These are phyloP conservation scores for Polypterus senegalus DNA, from an alignment of 2,113 vertebrate genomes.

Conservation along the genomic window DNA sequence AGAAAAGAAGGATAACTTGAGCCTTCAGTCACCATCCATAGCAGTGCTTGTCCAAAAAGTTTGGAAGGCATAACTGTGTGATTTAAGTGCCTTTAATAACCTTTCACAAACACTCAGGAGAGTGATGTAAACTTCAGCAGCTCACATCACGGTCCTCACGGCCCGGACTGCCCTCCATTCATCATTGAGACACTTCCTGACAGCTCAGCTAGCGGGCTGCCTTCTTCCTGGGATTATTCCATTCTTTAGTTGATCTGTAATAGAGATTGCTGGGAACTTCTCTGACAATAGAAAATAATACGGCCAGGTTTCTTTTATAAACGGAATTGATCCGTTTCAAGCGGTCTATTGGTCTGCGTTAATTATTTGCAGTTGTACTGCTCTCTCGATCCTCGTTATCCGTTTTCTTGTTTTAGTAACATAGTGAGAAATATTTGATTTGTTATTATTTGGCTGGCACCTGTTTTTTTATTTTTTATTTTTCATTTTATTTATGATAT, in stretches of 20 bases:
- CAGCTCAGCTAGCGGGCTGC: slow-evolving; percentile 22
- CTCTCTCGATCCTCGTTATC: no score
- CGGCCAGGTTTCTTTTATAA: not conserved
- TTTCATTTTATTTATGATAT: no score
- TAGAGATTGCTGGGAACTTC: slow-evolving; percentile 20
- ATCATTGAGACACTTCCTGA: slow-evolving; percentile 40
- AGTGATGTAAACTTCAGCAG: slow-evolving; percentile 38
- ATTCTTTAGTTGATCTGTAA: slow-evolving; percentile 16
- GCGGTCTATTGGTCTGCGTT: no score
- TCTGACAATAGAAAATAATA: not conserved
- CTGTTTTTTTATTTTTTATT: no score
- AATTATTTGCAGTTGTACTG: no score
- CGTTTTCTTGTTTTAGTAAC: no score
- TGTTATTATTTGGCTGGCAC: no score
- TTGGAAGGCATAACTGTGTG: slow-evolving; percentile 9
- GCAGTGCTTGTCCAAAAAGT: slow-evolving; percentile 14
- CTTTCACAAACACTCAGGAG: slow-evolving; percentile 45
- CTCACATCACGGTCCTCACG: slow-evolving; percentile 36
- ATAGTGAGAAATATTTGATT: no score
- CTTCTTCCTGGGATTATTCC: slow-evolving; percentile 17
- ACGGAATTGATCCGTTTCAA: not conserved
- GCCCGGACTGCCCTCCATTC: slow-evolving; percentile 36
- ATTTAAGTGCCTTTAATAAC: slow-evolving; percentile 26
- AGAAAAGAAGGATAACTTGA: not conserved
- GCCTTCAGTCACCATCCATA: slow-evolving; percentile 18